phyloP scores from a whole-genome alignment of 2,888 invertebrate genomes.

The Erebia aethiops region DNA sequence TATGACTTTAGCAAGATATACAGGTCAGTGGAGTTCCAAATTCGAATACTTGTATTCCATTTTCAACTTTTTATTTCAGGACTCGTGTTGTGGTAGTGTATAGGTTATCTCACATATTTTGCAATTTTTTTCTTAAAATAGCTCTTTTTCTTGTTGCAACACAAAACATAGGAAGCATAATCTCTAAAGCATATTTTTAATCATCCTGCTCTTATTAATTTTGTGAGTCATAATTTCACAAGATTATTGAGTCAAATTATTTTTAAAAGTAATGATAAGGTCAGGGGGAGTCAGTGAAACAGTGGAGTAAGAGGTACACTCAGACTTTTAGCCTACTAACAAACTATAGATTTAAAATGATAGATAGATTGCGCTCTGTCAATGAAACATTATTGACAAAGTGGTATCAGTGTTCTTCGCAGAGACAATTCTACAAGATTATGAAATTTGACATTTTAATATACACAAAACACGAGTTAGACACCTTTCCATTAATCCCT shows the following conservation, averaged over 20 bases:
- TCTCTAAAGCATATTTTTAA: not conserved
- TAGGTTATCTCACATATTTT: conserved; percentile 18
- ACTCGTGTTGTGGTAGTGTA: conserved; percentile 4
- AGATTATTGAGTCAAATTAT: not conserved
- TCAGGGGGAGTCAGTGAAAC: no score
- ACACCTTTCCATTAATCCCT: no score
- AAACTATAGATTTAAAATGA: no score
- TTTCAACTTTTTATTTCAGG: conserved; percentile 17
- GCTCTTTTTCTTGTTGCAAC: not conserved
- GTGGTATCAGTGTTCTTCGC: no score
- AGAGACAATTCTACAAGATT: no score
- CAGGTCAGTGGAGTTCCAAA: conserved; percentile 85
- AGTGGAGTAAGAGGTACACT: no score
- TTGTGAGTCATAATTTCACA: not conserved
- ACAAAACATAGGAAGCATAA: not conserved
- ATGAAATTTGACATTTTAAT: not conserved
- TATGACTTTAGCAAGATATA: conserved; percentile 98
- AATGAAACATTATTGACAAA: no score
- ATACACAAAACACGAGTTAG: no score
- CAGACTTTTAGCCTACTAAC: no score
- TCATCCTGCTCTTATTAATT: not conserved
- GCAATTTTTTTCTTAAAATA: not conserved
- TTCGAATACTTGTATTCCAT: conserved; percentile 12
- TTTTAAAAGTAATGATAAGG: no score
- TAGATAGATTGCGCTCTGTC: no score